Evolutionary conservation across 2,797 vertebrate genomes (phyloP).

Genomic region (Smutsia gigantea): DNA sequence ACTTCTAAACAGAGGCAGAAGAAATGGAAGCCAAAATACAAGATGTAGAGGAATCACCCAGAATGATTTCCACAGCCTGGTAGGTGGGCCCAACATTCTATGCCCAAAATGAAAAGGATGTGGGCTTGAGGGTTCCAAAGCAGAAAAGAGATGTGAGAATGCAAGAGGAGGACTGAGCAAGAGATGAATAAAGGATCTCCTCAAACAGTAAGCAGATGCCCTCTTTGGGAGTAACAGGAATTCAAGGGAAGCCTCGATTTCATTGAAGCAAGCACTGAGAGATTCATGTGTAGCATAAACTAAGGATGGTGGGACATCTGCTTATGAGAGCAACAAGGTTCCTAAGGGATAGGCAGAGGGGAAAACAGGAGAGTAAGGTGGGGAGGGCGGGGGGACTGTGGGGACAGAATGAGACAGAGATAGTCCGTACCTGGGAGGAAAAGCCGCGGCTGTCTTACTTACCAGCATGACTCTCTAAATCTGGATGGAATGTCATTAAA

Average conservation of each 20-base stretch:
- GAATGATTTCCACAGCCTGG: not conserved
- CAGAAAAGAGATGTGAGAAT: not conserved
- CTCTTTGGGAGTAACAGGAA: not conserved
- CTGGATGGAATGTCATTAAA: not conserved
- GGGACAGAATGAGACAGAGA: not conserved
- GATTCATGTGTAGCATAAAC: not conserved
- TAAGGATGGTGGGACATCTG: not conserved
- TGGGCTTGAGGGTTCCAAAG: not conserved
- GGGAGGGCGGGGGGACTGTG: rapidly evolving
- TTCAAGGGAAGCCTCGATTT: not conserved
- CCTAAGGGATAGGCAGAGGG: not conserved
- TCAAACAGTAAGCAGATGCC: not conserved
- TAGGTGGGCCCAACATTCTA: not conserved
- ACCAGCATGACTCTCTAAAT: not conserved
- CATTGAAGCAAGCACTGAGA: not conserved
- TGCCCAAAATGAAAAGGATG: not conserved
- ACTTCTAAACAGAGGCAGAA: not conserved
- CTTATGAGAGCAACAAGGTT: not conserved
- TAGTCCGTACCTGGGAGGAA: not conserved
- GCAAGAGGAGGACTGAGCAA: not conserved
- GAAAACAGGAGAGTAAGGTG: not conserved
- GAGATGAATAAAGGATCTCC: not conserved
- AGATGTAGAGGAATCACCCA: not conserved
- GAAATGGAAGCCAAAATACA: not conserved
- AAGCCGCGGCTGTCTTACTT: not conserved